phyloP scores from a whole-genome alignment of 2,113 vertebrate species.

The Sciurus niger region DNA sequence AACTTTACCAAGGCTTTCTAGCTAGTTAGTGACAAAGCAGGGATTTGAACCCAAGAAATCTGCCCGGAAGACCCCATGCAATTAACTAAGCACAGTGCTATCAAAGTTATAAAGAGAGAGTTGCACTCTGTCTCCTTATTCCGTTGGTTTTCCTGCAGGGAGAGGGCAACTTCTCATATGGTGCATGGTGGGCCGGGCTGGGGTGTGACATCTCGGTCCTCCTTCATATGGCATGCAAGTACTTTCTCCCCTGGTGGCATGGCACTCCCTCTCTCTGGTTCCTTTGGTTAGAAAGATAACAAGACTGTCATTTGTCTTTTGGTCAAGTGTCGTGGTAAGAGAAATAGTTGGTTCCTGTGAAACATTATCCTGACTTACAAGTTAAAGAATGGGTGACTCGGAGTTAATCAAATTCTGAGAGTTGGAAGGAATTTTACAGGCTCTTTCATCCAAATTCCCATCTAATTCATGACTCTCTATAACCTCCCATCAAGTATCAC shows the following conservation, averaged over 20 bases:
- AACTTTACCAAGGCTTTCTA: background rate
- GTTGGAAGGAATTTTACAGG: conserved; percentile 8
- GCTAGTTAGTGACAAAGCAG: background rate
- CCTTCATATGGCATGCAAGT: background rate
- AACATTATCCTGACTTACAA: background rate
- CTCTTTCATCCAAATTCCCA: background rate
- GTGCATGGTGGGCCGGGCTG: background rate
- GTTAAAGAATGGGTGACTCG: conserved; percentile 15
- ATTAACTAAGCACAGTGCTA: background rate
- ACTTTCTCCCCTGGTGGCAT: background rate
- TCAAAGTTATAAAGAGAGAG: background rate
- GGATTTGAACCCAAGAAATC: background rate
- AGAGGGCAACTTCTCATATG: background rate
- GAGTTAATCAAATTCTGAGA: background rate
- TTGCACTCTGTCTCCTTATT: background rate
- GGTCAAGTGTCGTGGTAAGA: conserved; percentile 23
- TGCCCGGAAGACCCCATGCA: background rate
- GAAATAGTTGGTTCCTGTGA: background rate
- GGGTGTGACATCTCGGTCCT: background rate
- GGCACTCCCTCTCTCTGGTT: background rate
- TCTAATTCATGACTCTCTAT: background rate
- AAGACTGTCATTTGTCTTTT: conserved; percentile 39
- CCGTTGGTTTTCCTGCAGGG: background rate
- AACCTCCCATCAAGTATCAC: background rate
- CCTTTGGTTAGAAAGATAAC: conserved; percentile 16